Evolutionary conservation across 2,797 vertebrate species (phyloP), one percentile per base, ranked within the genome.

Genomic region (Rhinella marina): DNA sequence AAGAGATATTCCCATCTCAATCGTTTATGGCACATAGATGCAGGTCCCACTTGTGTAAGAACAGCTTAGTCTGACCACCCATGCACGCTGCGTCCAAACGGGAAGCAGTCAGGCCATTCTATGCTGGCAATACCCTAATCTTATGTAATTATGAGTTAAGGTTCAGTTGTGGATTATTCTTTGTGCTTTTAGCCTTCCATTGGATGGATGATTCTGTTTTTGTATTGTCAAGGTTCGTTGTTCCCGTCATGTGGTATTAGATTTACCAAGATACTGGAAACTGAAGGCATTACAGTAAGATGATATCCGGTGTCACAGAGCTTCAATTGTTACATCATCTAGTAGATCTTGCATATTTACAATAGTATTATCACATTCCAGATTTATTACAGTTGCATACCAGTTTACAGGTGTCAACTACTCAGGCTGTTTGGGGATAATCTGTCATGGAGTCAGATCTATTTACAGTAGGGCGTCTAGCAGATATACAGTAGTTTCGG

Each of bases 311-410:
- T 75, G 83, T 59, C 82, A 25, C 25, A 16, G 23, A 57, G 32
- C 21, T 56, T 84, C 25, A 61, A n/a, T 80, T 77, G 83, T 88
- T 88, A 84, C 62, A 61, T 78, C 80, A 79, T 84, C 23, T 48
- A 29, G 54, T 50, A 80, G 61, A 57, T 48, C 75, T 84, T n/a
- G 12, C 16, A n/a, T 12, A 75, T 75, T 13, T 88, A 84, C 73
- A 84, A 66, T 80, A 82, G 61, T 76, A 88, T 56, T 88, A 70
- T 70, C 64, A 84, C 82, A 84, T 88, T 88, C 87, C 87, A 72
- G 23, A 52, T 21, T 3, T 19, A 61, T 88, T 78, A 88, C 87
- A 80, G 61, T 88, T 70, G 61, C 27, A 66, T 84, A 72, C 29
- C 56, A 79, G 52, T 50, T 50, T 64, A 48, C 7, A 10, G 50